Base-by-base conservation (phyloP, 2,113 vertebrate genomes). In the Brachyhypopomus occidentalis region DNA sequence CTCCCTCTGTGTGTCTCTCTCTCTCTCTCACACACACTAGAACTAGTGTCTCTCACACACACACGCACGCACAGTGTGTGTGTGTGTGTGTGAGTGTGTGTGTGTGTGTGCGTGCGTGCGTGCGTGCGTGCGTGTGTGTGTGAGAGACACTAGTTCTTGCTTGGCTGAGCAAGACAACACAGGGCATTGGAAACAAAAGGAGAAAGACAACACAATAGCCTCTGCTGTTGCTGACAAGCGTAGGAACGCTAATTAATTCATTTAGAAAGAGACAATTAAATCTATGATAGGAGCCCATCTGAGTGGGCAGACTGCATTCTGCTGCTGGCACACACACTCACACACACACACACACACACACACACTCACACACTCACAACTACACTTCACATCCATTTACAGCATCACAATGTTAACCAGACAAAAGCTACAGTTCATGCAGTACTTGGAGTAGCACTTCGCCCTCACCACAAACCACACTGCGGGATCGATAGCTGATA, bases 181-280 rank as follows among this genome's bases (percentile, higher is more conserved):
- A 62, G 76, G 66, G 60, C 71, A 79, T 82, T 52, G 66, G 59
- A 71, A 78, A 78, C 84, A 84, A 81, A 84, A 83, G 62, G 71
- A 70, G 12, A 62, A 38, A 56, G 48, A 30, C 55, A 67, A 69
- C 41, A 87, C 81, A 85, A 83, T 83, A 58, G 77, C 8, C n/a
- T 5, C 17, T 45, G 64, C 48, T 48, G 41, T 72, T 83, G 81
- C 72, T 86, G 88, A 90, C 88, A 79, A 89, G 82, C 84, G 83
- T 85, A 88, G 60, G 52, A 84, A 87, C 84, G 85, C 87, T 89
- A 90, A 93, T 92, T 93, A 90, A 92, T 91, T 85, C 88, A 88
- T 91, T 92, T 91, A 91, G 81, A 87, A 89, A 27, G 84, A 91
- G 79, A 89, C 78, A 89, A 92, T 91, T 89, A 90, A 89, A 89